These are phyloP conservation scores for Trissonchulus sp. DNA, from an alignment of 2,888 invertebrate species.

Conservation along the genomic window DNA sequence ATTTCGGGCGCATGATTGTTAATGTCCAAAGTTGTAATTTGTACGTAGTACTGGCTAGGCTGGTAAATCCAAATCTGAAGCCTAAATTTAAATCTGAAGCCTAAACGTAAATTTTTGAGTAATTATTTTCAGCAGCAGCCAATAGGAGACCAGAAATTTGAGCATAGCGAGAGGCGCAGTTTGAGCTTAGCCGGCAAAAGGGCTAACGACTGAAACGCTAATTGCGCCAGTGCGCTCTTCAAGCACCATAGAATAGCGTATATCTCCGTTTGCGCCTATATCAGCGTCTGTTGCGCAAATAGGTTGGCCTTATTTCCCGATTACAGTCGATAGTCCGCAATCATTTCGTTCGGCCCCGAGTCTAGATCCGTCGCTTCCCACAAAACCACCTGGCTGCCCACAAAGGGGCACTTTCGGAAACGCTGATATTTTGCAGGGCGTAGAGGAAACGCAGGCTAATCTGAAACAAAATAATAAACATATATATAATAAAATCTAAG, in stretches of 20 bases:
- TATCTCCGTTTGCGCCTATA: constrained; percentile 72
- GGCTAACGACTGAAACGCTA: background rate
- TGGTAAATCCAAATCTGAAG: constrained; percentile 74
- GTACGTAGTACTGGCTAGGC: constrained; percentile 70
- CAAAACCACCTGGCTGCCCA: constrained; percentile 75
- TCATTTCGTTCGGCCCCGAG: constrained; percentile 75
- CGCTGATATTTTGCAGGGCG: constrained; percentile 73
- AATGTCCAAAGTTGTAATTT: constrained; percentile 77
- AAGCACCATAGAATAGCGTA: constrained; percentile 67
- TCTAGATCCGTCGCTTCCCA: constrained; percentile 88
- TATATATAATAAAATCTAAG: too few relatives aligned
- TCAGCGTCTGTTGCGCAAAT: constrained; percentile 80
- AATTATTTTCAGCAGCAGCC: background rate
- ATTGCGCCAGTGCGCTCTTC: constrained; percentile 25
- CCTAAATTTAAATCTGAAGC: constrained; percentile 85
- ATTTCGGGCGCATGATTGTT: constrained; percentile 92
- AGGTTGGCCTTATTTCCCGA: constrained; percentile 82
- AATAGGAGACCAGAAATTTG: too few relatives aligned
- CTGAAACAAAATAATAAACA: constrained; percentile 28
- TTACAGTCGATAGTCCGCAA: constrained; percentile 80
- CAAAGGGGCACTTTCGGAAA: constrained; percentile 84
- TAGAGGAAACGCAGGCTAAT: constrained; percentile 75
- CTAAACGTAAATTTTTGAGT: constrained; percentile 63
- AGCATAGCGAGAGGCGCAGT: background rate
- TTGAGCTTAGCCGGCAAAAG: background rate